phyloP scores from a whole-genome alignment of 2,113 vertebrate species.

The Antigone vipio region DNA sequence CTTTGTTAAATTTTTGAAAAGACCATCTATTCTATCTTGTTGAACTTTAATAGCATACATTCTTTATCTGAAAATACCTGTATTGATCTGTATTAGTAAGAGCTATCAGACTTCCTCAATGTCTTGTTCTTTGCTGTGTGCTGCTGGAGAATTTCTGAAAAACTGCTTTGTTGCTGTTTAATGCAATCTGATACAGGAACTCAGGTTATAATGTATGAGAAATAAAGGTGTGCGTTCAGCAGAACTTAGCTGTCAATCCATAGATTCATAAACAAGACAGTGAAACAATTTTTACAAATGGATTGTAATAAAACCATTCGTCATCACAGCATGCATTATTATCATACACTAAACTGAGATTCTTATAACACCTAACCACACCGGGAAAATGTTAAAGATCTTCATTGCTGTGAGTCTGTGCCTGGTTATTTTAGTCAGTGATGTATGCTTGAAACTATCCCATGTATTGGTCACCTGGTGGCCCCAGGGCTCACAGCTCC shows the following conservation, averaged over 20 bases:
- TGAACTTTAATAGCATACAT: not conserved
- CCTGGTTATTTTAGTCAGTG: not conserved
- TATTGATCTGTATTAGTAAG: not conserved
- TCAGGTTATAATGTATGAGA: not conserved
- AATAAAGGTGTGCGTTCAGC: not conserved
- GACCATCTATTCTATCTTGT: not conserved
- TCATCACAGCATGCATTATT: not conserved
- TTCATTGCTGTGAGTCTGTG: not conserved
- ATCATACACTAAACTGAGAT: not conserved
- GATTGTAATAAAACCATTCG: not conserved
- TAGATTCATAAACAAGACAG: not conserved
- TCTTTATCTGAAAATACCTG: constrained; percentile 14
- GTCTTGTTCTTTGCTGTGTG: not conserved
- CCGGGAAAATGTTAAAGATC: not conserved
- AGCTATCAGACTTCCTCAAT: not conserved
- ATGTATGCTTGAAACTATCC: not conserved
- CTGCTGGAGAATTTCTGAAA: not conserved
- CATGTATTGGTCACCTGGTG: not conserved
- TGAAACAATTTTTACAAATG: not conserved
- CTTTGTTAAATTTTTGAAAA: constrained; percentile 48
- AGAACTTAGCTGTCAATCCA: not conserved
- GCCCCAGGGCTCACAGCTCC: not conserved
- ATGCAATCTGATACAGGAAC: not conserved
- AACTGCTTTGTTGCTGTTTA: not conserved
- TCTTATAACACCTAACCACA: not conserved